A percentile compares a stretch with the other conserved stretches of the same genome.
Conservation (phyloP, 2,113 vertebrate species). For the Heterotis niloticus region DNA sequence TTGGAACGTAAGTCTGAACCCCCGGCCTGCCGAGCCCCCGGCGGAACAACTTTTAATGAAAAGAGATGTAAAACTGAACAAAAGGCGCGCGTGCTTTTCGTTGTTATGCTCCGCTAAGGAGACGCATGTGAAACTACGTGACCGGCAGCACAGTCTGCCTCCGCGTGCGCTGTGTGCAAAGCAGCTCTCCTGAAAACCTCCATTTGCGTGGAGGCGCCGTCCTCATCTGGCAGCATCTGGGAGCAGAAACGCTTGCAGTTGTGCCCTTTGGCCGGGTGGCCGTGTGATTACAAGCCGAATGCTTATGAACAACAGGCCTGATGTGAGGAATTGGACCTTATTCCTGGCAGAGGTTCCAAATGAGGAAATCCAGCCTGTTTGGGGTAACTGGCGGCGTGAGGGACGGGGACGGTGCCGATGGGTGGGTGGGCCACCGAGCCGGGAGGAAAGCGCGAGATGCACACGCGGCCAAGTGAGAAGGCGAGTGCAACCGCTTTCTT, state of each 20-base stretch:
- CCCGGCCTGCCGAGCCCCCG: no score
- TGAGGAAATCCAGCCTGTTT: background rate
- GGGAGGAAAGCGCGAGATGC: background rate
- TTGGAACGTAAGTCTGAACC: no score
- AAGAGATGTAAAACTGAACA: no score
- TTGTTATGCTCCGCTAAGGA: no score
- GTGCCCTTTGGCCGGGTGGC: background rate
- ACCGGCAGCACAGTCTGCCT: no score
- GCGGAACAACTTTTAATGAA: no score
- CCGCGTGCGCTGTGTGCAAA: background rate
- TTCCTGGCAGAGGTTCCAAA: background rate
- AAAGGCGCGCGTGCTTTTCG: no score
- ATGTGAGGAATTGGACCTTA: background rate
- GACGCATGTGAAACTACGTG: no score
- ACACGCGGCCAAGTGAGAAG: background rate
- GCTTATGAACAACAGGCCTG: background rate
- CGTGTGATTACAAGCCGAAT: background rate
- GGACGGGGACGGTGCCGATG: background rate
- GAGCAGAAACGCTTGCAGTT: background rate
- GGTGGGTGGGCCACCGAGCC: background rate
- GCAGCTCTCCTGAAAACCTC: background rate
- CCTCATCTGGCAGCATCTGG: background rate
- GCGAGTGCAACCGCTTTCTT: background rate
- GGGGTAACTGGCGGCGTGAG: background rate
- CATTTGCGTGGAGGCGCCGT: background rate